phyloP scores from a whole-genome alignment of 2,888 invertebrate species.

The Achlya flavicornis region DNA sequence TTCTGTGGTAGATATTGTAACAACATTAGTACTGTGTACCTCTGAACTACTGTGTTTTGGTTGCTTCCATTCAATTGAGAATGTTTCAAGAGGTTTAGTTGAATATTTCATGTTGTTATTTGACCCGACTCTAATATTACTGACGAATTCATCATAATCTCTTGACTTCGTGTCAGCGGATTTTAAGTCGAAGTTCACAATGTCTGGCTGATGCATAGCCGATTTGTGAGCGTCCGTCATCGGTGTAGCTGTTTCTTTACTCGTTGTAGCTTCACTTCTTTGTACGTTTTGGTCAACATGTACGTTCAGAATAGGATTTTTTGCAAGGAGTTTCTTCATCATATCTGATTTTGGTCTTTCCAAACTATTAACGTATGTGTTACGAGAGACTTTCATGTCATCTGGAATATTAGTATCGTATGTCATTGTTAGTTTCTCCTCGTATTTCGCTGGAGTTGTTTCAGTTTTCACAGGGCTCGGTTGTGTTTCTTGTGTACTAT shows the following conservation, averaged over 20 bases:
- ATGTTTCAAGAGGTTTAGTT: constrained; percentile 61
- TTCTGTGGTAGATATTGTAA: constrained; percentile 74
- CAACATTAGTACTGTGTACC: constrained; percentile 61
- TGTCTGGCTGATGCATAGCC: constrained; percentile 76
- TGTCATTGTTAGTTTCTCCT: constrained; percentile 72
- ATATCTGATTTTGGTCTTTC: constrained; percentile 86
- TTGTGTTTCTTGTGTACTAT: constrained; percentile 62
- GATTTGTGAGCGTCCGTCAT: constrained; percentile 75
- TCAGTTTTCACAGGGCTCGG: constrained; percentile 49
- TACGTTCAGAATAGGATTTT: constrained; percentile 78
- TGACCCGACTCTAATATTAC: constrained; percentile 78
- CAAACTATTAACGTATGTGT: constrained; percentile 83
- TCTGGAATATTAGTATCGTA: constrained; percentile 86
- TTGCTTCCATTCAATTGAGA: constrained; percentile 65
- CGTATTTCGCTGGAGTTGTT: constrained; percentile 60
- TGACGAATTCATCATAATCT: constrained; percentile 77
- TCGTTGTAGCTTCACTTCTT: constrained; percentile 61
- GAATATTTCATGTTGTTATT: constrained; percentile 71
- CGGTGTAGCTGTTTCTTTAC: constrained; percentile 55
- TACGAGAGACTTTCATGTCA: constrained; percentile 86
- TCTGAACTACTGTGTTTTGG: constrained; percentile 47
- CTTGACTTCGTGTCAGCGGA: constrained; percentile 56
- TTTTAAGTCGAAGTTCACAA: constrained; percentile 79
- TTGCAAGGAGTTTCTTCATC: constrained; percentile 83
- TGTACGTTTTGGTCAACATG: constrained; percentile 67